These are phyloP conservation scores for Phengaris arion DNA, from an alignment of 2,888 invertebrate genomes.

Conservation along the genomic window DNA sequence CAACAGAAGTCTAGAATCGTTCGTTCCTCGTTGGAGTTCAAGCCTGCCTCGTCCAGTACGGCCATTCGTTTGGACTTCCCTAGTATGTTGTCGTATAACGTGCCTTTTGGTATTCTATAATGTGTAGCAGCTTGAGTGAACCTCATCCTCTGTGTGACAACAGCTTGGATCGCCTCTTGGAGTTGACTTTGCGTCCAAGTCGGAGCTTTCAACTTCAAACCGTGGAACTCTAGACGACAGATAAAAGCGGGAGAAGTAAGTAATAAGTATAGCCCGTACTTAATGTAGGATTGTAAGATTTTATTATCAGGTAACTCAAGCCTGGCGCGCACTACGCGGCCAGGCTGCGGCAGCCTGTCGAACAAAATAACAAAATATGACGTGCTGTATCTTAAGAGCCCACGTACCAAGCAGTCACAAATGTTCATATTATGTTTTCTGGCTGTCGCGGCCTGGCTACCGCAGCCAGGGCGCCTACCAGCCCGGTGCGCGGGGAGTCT, in stretches of 20 bases:
- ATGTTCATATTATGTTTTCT: no score
- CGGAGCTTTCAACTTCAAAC: constrained; percentile 86
- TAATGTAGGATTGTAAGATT: constrained; percentile 36
- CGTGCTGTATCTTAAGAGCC: no score
- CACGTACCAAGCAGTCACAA: no score
- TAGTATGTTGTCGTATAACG: constrained; percentile 87
- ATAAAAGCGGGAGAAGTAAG: constrained; percentile 52
- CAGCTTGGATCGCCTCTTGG: constrained; percentile 87
- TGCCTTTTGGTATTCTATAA: constrained; percentile 87
- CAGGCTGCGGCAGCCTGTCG: no score
- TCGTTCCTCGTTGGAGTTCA: constrained; percentile 81
- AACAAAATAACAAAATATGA: no score
- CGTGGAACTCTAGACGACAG: constrained; percentile 72
- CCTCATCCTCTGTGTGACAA: constrained; percentile 86
- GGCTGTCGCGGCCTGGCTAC: no score
- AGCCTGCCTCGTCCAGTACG: constrained; percentile 84
- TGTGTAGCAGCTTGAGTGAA: constrained; percentile 86
- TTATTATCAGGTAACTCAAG: background rate
- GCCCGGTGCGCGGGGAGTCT: no score
- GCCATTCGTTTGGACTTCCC: constrained; percentile 89
- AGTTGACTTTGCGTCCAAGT: constrained; percentile 87
- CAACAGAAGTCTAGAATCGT: constrained; percentile 86
- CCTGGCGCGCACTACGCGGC: no score
- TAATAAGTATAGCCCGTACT: constrained; percentile 41
- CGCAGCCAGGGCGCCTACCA: no score